Base-by-base conservation (phyloP, 2,797 vertebrate genomes). In the Vultur gryphus region DNA sequence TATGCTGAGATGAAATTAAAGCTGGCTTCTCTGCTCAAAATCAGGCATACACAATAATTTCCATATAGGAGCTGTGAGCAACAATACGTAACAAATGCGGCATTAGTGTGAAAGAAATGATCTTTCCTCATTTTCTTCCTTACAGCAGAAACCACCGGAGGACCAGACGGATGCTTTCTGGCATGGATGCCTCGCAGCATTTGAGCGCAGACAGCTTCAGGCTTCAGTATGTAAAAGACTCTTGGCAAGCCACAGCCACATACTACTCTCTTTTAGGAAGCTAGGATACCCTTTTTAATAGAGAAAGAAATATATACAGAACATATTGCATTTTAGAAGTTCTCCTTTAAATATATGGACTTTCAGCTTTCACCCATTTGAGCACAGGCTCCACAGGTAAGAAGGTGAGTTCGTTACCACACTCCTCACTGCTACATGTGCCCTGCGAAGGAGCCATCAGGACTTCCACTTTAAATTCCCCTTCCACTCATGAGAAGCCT, bases 331-430 rank as follows among this genome's bases (percentile, higher is more conserved):
- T 21, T 55, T 61, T 13, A 14, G 28, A 46, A 61, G 41, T 25
- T 39, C 15, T 28, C 11, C 70, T 67, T 61, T 28, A 37, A 48
- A 28, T 18, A 44, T 1, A 37, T 1, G 13, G 55, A 55, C 20
- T 67, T 39, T 4, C 31, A 79, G 49, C 48, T 35, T 31, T n/a
- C 33, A 21, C 13, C 33, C 16, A 4, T 20, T 13, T 7, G 33
- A 73, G 49, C 39, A 10, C 21, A 20, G 19, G 19, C 16, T 16
- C 29, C 52, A 19, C 11, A 9, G 33, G 33, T 18, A 44, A 20
- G n/a, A 65, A 24, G 37, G 43, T 1, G 13, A 44, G 43, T 16
- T 57, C 1, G 1, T n/a, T 21, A 33, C 18, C 59, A 29, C 0
- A 8, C 19, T 48, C 33, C 51, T n/a, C 29, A 7, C 31, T 11